Evolutionary conservation across 2,113 vertebrate genomes (phyloP).

Genomic region (Circaetus cinerascens): DNA sequence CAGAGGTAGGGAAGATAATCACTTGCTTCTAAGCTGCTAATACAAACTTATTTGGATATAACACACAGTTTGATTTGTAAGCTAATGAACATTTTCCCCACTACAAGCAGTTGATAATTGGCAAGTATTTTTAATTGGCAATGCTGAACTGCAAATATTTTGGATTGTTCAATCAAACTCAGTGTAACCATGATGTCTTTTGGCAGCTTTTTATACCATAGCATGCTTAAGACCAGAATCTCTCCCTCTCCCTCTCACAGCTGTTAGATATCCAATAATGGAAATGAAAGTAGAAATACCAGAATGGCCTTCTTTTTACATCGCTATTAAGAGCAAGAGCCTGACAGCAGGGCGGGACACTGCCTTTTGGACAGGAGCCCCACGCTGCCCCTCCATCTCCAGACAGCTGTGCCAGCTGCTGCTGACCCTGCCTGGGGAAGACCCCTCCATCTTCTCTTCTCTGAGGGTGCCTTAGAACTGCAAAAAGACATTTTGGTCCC

Average conservation of each 20-base stretch:
- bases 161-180: constrained; percentile 58
- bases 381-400: not conserved
- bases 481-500: not conserved
- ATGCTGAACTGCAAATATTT: constrained; percentile 60
- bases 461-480: not conserved
- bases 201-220: constrained; percentile 53
- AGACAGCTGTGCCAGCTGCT: not conserved
- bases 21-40: not conserved
- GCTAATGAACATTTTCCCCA: constrained; percentile 32
- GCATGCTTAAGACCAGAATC: not conserved
- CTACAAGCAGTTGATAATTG: constrained; percentile 45
- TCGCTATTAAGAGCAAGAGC: not conserved
- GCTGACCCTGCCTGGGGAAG: not conserved
- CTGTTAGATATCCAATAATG: not conserved
- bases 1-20: not conserved
- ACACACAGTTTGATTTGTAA: constrained; percentile 10
- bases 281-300: not conserved
- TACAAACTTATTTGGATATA: not conserved
- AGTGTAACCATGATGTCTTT: constrained; percentile 56
- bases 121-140: constrained; percentile 67
- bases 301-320: not conserved
- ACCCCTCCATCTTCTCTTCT: not conserved
- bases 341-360: not conserved
- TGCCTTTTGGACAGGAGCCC: not conserved
- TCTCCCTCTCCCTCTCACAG: not conserved